Conservation (phyloP, 1,140 invertebrate species). For the Listronotus bonariensis region DNA sequence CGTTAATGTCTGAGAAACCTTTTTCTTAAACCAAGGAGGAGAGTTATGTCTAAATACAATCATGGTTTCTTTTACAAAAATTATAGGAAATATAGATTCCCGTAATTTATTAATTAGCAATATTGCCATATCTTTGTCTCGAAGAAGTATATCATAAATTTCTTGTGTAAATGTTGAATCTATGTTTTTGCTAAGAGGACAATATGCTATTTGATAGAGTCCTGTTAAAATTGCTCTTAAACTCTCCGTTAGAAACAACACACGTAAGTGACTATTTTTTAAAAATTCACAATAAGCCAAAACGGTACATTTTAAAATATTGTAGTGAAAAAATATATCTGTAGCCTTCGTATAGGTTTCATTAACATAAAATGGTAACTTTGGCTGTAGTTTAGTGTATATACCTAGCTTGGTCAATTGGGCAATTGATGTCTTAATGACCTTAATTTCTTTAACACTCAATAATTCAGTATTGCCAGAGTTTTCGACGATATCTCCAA, state of each 20-base stretch:
- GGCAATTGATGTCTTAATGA: conserved; percentile 62
- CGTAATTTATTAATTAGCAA: conserved; percentile 61
- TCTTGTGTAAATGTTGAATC: conserved; percentile 57
- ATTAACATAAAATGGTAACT: conserved; percentile 64
- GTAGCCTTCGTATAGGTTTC: conserved; percentile 46
- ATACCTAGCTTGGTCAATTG: conserved; percentile 68
- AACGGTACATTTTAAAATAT: conserved; percentile 49
- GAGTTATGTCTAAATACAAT: conserved; percentile 63
- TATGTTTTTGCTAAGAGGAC: conserved; percentile 65
- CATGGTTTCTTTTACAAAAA: conserved; percentile 72
- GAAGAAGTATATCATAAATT: conserved; percentile 59
- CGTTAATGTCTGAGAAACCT: conserved; percentile 65
- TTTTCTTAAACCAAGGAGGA: conserved; percentile 67
- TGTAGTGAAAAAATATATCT: conserved; percentile 48
- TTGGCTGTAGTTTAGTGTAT: conserved; percentile 65
- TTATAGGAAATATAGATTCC: conserved; percentile 62
- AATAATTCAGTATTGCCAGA: conserved; percentile 55
- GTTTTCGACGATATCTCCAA: conserved; percentile 21
- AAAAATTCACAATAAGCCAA: conserved; percentile 48
- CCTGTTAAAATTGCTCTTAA: conserved; percentile 65
- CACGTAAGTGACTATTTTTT: conserved; percentile 42
- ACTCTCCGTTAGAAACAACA: conserved; percentile 58
- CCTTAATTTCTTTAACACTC: conserved; percentile 64
- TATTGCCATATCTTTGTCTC: conserved; percentile 61
- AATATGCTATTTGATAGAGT: conserved; percentile 72